Percentiles rank a stretch among this genome's conserved stretches.
Evolutionary conservation across 2,888 invertebrate genomes (phyloP).

Genomic region (Dicranocentrus wangi): DNA sequence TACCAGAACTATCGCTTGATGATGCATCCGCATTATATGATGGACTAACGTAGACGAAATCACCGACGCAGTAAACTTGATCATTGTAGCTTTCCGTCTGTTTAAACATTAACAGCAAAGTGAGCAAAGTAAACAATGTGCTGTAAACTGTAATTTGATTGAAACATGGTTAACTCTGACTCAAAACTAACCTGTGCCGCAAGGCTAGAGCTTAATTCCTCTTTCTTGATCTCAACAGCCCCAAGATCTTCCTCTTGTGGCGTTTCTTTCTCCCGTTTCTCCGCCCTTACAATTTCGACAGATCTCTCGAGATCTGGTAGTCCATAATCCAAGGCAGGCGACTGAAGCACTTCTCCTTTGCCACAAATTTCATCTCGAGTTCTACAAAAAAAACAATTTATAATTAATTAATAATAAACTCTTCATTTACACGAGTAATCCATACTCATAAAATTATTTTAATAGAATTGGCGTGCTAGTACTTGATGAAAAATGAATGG

Average conservation of each 20-base stretch:
- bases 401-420: conserved; percentile 21
- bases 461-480: not conserved
- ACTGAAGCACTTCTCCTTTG: conserved; percentile 85
- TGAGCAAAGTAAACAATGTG: too few relatives aligned
- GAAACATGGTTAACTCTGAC: not conserved
- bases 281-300: conserved; percentile 84
- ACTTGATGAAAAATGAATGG: conserved; percentile 88
- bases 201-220: conserved; percentile 63
- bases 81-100: conserved; percentile 81
- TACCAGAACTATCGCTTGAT: conserved; percentile 31
- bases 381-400: conserved; percentile 42
- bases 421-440: not conserved
- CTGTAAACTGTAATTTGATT: not conserved
- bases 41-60: conserved; percentile 87
- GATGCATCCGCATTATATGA: conserved; percentile 73
- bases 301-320: conserved; percentile 84
- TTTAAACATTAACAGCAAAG: not conserved
- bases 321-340: conserved; percentile 89
- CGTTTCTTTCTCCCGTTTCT: conserved; percentile 85
- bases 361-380: conserved; percentile 82
- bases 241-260: conserved; percentile 82
- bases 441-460: not conserved
- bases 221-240: conserved; percentile 67
- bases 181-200: conserved; percentile 62
- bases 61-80: conserved; percentile 86